Evolutionary conservation across 2,888 invertebrate genomes (phyloP).

Genomic region (Frankliniella fusca): DNA sequence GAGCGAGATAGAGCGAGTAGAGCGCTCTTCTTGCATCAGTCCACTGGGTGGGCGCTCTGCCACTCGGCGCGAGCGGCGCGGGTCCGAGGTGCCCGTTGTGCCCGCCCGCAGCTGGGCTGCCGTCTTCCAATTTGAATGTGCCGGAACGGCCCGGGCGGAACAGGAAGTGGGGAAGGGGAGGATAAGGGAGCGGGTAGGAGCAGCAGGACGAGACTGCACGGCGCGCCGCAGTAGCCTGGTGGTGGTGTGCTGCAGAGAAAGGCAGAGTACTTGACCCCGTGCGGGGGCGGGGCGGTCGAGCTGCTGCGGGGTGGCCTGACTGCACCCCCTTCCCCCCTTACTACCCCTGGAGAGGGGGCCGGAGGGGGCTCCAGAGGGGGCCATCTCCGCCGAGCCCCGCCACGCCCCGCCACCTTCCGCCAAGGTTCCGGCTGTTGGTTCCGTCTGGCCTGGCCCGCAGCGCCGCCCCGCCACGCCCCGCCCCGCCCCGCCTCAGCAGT

Average conservation of each 20-base stretch:
- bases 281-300: not conserved
- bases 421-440: conserved; percentile 13
- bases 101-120: too few species aligned
- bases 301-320: not conserved
- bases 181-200: too few species aligned
- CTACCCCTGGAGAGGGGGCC: not conserved
- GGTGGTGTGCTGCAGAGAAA: not conserved
- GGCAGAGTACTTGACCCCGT: not conserved
- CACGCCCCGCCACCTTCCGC: not conserved
- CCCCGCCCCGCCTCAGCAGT: not conserved
- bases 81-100: too few species aligned
- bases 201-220: too few species aligned
- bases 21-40: too few species aligned
- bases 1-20: too few species aligned
- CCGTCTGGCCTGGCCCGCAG: not conserved
- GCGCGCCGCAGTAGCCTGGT: too few species aligned
- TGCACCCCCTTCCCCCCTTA: not conserved
- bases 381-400: not conserved
- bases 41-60: too few species aligned
- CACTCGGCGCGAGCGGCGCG: too few species aligned
- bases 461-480: not conserved
- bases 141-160: too few species aligned
- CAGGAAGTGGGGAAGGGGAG: too few species aligned
- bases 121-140: too few species aligned
- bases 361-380: not conserved